These are phyloP conservation scores for Cotesia glomerata DNA, from an alignment of 1,140 invertebrate species.

Conservation along the genomic window DNA sequence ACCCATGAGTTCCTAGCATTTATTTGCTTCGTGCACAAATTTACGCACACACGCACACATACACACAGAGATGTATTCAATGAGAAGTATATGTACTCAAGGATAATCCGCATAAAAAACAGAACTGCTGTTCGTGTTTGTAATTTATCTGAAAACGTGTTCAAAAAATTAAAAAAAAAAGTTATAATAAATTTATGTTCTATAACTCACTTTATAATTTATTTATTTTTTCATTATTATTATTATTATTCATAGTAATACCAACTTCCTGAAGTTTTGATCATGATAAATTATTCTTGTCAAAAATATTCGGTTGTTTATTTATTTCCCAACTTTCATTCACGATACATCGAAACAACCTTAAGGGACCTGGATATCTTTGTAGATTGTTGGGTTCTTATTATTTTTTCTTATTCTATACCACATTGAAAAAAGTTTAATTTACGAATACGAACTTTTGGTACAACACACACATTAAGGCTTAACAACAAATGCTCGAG, in stretches of 20 bases:
- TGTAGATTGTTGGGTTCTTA: conserved; percentile 1
- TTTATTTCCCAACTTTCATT: neutral
- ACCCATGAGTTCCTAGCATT: conserved; percentile 51
- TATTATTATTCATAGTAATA: no score
- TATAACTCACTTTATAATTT: no score
- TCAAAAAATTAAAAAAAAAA: neutral
- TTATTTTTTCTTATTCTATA: no score
- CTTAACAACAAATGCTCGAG: no score
- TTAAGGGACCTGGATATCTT: neutral
- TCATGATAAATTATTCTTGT: neutral
- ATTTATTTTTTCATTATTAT: no score
- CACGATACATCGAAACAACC: no score
- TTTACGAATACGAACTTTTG: no score
- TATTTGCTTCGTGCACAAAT: neutral
- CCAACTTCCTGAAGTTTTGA: neutral
- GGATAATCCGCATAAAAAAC: conserved; percentile 27
- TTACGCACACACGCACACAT: neutral
- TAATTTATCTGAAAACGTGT: conserved; percentile 14
- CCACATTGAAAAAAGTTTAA: no score
- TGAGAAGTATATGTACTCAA: conserved; percentile 27
- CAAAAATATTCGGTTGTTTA: neutral
- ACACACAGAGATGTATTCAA: neutral
- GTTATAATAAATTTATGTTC: no score
- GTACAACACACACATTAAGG: no score
- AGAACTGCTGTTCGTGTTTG: conserved; percentile 19